A percentile compares a stretch with the other conserved stretches of the same genome.
Evolutionary conservation across 2,797 vertebrate species (phyloP).

Genomic region (Ceryle rudis): DNA sequence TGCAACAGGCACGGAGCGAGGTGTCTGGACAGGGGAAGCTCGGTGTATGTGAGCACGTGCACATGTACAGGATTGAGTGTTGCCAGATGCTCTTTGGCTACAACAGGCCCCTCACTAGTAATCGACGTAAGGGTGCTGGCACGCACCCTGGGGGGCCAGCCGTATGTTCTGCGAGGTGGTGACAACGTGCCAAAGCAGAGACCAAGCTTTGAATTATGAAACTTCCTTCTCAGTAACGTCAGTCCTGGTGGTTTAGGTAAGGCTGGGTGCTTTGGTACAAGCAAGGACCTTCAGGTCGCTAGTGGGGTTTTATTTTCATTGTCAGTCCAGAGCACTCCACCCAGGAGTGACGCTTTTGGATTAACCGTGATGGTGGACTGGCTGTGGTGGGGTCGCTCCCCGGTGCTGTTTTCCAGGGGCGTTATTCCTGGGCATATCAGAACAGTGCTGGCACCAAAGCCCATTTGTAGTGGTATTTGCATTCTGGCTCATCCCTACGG

Average conservation of each 20-base stretch:
- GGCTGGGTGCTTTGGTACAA: not conserved
- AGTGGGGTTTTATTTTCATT: not conserved
- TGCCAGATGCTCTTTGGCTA: conserved; percentile 47
- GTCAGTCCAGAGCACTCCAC: not conserved
- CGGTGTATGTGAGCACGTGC: not conserved
- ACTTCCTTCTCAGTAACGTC: not conserved
- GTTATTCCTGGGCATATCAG: not conserved
- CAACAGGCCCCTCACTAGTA: not conserved
- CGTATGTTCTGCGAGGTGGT: conserved; percentile 12
- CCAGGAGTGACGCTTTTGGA: not conserved
- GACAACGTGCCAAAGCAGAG: conserved; percentile 23
- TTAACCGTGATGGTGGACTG: not conserved
- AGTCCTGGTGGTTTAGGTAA: not conserved
- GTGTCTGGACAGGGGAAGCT: not conserved
- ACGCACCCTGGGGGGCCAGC: not conserved
- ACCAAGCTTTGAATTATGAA: not conserved
- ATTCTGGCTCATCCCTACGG: conserved; percentile 26
- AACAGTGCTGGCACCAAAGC: not conserved
- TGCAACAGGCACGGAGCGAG: not conserved
- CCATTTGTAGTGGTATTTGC: conserved; percentile 10
- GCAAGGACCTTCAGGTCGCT: not conserved
- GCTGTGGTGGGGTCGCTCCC: not conserved
- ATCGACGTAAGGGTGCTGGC: not conserved
- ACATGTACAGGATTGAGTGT: not conserved
- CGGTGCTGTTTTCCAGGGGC: not conserved